These are phyloP conservation scores for Glaucomys volans DNA, from an alignment of 2,113 vertebrate genomes.

Conservation along the genomic window DNA sequence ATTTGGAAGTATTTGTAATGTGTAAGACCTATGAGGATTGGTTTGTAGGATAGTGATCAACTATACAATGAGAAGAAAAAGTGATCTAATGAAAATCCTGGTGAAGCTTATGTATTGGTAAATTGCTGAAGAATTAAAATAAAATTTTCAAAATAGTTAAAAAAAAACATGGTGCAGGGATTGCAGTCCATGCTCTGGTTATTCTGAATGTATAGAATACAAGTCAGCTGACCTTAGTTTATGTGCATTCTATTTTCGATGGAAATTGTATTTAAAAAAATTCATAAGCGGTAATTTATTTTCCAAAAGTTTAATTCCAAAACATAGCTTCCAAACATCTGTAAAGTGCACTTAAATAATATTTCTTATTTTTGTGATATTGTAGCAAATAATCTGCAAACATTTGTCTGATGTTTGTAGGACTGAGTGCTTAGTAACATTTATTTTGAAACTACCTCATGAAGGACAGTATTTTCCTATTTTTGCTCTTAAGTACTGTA, in stretches of 20 bases:
- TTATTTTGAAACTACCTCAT: slow-evolving; percentile 15
- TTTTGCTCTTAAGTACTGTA: neutral
- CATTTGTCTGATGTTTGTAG: neutral
- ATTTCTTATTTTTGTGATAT: neutral
- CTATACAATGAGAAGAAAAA: no score
- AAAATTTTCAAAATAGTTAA: no score
- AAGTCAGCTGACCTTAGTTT: neutral
- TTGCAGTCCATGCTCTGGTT: neutral
- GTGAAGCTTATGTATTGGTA: no score
- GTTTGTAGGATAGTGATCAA: no score
- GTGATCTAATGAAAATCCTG: no score
- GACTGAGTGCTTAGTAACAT: neutral
- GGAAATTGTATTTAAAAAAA: neutral
- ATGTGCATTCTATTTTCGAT: neutral
- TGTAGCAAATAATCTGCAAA: neutral
- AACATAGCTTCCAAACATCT: neutral
- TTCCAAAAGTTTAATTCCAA: neutral
- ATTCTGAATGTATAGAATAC: neutral
- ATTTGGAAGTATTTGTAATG: no score
- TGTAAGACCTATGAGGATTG: no score
- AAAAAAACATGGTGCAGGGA: neutral
- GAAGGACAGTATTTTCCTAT: neutral
- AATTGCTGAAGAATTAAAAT: no score
- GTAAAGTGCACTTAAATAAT: neutral
- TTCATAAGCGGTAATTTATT: neutral